Evolutionary conservation across 2,797 vertebrate species (phyloP).

Genomic region (Crenuchus spilurus): DNA sequence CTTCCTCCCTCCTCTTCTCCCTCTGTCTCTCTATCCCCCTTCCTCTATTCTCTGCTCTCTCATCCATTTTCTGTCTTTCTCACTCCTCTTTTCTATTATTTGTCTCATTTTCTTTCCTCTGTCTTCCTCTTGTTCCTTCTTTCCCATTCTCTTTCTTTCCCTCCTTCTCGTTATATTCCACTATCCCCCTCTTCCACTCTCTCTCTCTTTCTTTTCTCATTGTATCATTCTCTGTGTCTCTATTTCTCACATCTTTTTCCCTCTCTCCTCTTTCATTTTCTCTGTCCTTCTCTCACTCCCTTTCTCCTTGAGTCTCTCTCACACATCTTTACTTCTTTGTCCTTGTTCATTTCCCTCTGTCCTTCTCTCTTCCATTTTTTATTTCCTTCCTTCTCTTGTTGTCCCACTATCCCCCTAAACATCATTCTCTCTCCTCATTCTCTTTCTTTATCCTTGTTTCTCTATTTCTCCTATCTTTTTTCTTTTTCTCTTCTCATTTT

Average conservation of each 20-base stretch:
- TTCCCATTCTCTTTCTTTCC: slow-evolving; percentile 53
- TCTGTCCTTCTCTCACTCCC: slow-evolving; percentile 12
- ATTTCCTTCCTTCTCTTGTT: slow-evolving; percentile 42
- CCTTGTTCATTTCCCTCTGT: too few species aligned
- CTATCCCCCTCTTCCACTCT: not conserved
- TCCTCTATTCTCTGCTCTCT: not conserved
- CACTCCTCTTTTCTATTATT: slow-evolving; percentile 61
- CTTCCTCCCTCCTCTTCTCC: slow-evolving; percentile 22
- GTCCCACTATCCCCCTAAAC: not conserved
- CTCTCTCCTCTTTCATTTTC: slow-evolving; percentile 29
- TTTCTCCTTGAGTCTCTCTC: not conserved
- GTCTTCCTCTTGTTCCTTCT: slow-evolving; percentile 18
- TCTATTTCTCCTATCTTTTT: not conserved
- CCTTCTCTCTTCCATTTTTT: not conserved
- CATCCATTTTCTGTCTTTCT: not conserved
- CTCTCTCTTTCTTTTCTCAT: not conserved
- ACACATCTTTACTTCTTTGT: too few species aligned
- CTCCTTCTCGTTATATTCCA: slow-evolving; percentile 40
- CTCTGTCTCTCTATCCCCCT: slow-evolving; percentile 57
- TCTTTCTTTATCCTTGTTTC: not conserved
- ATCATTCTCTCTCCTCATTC: not conserved
- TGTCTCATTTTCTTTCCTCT: slow-evolving; percentile 49
- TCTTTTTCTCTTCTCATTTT: not conserved
- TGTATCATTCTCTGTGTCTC: not conserved
- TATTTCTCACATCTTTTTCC: too few species aligned